Evolutionary conservation across 2,888 invertebrate species (phyloP).

Genomic region (Xiphydria camelus): DNA sequence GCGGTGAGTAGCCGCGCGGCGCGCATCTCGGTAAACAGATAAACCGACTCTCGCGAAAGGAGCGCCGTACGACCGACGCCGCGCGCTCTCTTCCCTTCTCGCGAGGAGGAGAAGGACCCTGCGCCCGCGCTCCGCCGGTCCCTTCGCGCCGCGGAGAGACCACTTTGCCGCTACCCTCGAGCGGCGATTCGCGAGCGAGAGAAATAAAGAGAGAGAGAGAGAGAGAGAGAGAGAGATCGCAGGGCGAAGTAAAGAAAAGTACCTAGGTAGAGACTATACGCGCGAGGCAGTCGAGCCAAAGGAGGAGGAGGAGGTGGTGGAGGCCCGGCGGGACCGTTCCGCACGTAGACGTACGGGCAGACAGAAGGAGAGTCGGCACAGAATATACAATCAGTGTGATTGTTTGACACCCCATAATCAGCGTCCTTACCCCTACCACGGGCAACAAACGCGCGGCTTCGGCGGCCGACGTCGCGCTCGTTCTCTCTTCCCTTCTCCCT

Average conservation of each 20-base stretch:
- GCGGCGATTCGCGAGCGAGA: constrained; percentile 17
- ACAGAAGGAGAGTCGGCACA: constrained; percentile 34
- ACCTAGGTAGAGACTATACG: no score
- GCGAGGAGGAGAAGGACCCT: no score
- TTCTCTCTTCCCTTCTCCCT: constrained; percentile 17
- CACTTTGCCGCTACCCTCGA: no score
- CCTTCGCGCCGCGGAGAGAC: no score
- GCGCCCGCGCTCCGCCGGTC: no score
- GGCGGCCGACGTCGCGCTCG: constrained; percentile 1
- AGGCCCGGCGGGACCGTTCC: no score
- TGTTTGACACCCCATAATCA: constrained; percentile 59
- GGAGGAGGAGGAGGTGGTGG: no score
- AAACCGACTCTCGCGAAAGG: constrained; percentile 43
- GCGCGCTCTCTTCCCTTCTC: constrained; percentile 22
- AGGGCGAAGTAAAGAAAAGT: no score
- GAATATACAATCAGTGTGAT: constrained; percentile 58
- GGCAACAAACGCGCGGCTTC: constrained; percentile 7
- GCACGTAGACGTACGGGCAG: constrained; percentile 30
- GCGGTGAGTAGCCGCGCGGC: constrained; percentile 42
- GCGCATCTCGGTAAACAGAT: constrained; percentile 48
- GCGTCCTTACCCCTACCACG: constrained; percentile 47
- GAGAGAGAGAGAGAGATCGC: constrained; percentile 14
- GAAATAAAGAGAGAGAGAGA: constrained; percentile 7
- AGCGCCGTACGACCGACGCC: no score
- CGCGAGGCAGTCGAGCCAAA: no score